Conservation (phyloP, 2,888 invertebrate genomes). For the Nephrotoma appendiculata region DNA sequence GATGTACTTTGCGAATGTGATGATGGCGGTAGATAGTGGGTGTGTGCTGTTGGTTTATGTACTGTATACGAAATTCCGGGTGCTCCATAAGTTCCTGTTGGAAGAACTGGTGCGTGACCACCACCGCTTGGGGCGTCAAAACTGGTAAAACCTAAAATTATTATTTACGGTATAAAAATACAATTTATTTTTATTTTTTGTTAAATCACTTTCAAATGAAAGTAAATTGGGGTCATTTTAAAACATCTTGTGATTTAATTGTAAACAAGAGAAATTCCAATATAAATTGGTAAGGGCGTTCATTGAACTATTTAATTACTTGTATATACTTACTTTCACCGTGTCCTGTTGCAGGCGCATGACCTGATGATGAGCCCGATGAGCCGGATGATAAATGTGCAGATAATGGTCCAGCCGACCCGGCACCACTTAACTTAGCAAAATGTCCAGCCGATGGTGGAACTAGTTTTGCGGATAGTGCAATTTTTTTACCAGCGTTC, state of each 20-base stretch:
- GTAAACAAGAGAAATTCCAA: not conserved
- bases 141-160: slow-evolving; percentile 6
- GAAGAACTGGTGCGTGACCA: slow-evolving; percentile 20
- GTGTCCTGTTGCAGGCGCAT: slow-evolving; percentile 15
- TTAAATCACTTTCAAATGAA: slow-evolving; percentile 5
- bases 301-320: not conserved
- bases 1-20: not conserved
- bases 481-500: slow-evolving; percentile 64
- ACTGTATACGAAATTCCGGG: not conserved
- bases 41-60: not conserved
- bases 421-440: slow-evolving; percentile 7
- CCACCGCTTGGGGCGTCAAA: slow-evolving; percentile 32
- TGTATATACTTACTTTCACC: slow-evolving; percentile 23
- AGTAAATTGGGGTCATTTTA: slow-evolving; percentile 5
- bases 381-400: slow-evolving; percentile 5
- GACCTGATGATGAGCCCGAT: slow-evolving; percentile 3
- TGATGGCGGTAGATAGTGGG: not conserved
- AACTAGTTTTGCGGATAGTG: slow-evolving; percentile 54
- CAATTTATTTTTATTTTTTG: not conserved
- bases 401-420: slow-evolving; percentile 3
- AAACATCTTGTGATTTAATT: not conserved
- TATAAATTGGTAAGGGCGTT: not conserved
- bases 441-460: slow-evolving; percentile 23
- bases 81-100: not conserved
- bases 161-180: not conserved